Conservation (phyloP, 2,888 invertebrate genomes). For the Hypomecis punctinalis region DNA sequence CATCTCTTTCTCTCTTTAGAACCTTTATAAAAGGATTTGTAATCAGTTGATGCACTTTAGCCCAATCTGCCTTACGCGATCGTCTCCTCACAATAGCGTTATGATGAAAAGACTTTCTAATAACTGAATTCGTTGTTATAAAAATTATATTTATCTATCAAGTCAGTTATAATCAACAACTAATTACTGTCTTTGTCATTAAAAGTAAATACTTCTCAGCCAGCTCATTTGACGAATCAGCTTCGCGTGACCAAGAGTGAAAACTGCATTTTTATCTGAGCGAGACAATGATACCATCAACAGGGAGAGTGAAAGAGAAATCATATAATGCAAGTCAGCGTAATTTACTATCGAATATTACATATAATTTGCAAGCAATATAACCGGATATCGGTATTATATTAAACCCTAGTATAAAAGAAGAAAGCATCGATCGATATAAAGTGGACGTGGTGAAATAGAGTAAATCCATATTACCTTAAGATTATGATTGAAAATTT, state of each 20-base stretch:
- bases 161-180: neutral
- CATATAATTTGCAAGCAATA: conserved; percentile 9
- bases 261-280: conserved; percentile 64
- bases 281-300: conserved; percentile 43
- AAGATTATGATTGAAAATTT: too few species aligned
- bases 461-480: too few species aligned
- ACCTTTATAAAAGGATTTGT: too few species aligned
- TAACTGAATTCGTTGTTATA: too few species aligned
- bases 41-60: too few species aligned
- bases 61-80: too few species aligned
- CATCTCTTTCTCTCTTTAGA: too few species aligned
- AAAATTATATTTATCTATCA: neutral
- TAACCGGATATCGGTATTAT: neutral
- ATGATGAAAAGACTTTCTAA: neutral
- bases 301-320: conserved; percentile 43
- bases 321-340: conserved; percentile 39
- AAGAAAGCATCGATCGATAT: neutral
- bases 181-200: conserved; percentile 21
- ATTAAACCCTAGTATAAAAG: neutral
- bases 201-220: conserved; percentile 28
- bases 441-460: neutral
- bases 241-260: conserved; percentile 64
- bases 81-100: too few species aligned
- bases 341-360: conserved; percentile 48
- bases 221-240: conserved; percentile 47